Conservation (phyloP, 2,888 invertebrate genomes). For the Anthophora plumipes region DNA sequence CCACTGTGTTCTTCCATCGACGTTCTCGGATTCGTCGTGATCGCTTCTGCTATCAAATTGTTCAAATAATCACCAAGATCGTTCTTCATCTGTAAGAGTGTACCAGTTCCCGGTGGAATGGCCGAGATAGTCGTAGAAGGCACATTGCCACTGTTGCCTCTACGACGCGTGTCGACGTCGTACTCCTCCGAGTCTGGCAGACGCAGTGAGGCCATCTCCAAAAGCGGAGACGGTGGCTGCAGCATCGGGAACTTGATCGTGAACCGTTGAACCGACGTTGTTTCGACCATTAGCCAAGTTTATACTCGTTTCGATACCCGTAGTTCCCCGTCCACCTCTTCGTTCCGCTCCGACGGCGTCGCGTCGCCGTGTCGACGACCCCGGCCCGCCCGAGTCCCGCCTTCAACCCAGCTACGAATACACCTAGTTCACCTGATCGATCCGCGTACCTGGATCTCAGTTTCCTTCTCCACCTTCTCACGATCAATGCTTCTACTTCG, state of each 20-base stretch:
- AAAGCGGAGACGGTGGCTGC: constrained; percentile 81
- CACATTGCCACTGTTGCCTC: constrained; percentile 70
- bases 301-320: no score
- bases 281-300: constrained; percentile 74
- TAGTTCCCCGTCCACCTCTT: no score
- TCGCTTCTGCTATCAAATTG: constrained; percentile 74
- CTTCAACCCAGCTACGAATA: constrained; percentile 28
- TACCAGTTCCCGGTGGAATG: constrained; percentile 49
- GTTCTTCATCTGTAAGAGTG: constrained; percentile 73
- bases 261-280: constrained; percentile 75
- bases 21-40: constrained; percentile 64
- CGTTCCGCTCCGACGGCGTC: constrained; percentile 22
- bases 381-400: constrained; percentile 41
- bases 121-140: constrained; percentile 56
- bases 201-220: constrained; percentile 85
- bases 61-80: constrained; percentile 78
- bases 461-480: not conserved
- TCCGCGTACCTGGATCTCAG: constrained; percentile 15
- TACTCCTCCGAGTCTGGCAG: constrained; percentile 85
- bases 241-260: constrained; percentile 81
- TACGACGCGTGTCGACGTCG: constrained; percentile 82
- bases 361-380: constrained; percentile 68
- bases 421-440: constrained; percentile 19
- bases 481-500: not conserved
- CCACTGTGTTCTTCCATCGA: constrained; percentile 70